Percentiles rank a stretch among this genome's conserved stretches.
Conservation (phyloP, 2,113 vertebrate species). For the Percina caprodes region DNA sequence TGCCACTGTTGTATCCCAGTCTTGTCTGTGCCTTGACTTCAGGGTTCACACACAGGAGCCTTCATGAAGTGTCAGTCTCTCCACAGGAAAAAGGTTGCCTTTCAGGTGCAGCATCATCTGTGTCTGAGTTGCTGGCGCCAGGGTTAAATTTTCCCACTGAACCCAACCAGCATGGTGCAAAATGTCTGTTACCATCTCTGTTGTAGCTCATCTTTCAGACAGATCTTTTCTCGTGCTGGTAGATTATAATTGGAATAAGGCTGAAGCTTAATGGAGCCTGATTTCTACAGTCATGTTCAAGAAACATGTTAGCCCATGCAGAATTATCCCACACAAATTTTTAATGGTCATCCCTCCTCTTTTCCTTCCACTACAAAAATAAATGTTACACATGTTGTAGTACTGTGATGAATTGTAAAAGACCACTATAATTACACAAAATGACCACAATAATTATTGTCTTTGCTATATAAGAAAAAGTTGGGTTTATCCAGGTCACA, state of each 20-base stretch:
- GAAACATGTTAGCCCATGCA: constrained; percentile 3
- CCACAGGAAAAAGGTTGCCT: neutral
- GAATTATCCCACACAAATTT: constrained; percentile 2
- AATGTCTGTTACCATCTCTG: constrained; percentile 44
- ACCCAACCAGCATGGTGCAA: constrained; percentile 32
- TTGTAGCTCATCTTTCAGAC: constrained; percentile 40
- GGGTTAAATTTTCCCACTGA: constrained; percentile 44
- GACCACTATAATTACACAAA: neutral
- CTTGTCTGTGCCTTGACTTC: neutral
- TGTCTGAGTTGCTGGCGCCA: constrained; percentile 60
- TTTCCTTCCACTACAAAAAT: neutral
- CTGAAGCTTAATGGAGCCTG: constrained; percentile 36
- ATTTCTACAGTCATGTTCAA: constrained; percentile 34
- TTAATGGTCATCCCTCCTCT: constrained; percentile 7
- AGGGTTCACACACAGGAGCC: neutral
- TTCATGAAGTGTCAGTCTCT: constrained; percentile 23
- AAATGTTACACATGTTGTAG: neutral
- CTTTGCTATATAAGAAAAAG: neutral
- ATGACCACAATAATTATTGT: neutral
- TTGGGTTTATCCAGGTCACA: neutral
- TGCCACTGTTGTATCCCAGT: neutral
- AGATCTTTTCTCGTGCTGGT: constrained; percentile 23
- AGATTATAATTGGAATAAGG: constrained; percentile 44
- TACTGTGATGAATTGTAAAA: neutral
- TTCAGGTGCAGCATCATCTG: constrained; percentile 33